Conservation (phyloP, 2,113 vertebrate genomes). For the Maccullochella peelii region DNA sequence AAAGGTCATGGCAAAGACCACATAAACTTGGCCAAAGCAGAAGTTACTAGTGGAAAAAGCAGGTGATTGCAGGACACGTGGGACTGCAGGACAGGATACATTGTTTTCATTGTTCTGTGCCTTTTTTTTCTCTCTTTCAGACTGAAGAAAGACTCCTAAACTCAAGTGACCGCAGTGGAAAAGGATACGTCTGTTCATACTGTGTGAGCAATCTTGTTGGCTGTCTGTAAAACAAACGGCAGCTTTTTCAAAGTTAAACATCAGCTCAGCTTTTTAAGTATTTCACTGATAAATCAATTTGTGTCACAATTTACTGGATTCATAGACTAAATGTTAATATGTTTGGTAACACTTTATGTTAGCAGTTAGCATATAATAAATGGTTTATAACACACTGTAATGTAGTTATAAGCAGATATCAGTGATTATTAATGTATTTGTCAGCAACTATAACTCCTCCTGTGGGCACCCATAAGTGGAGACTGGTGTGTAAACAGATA, state of each 20-base stretch:
- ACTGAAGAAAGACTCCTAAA: constrained; percentile 20
- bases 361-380: neutral
- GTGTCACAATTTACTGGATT: neutral
- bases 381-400: neutral
- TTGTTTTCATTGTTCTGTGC: constrained; percentile 39
- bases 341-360: neutral
- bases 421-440: neutral
- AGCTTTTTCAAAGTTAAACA: constrained; percentile 4
- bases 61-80: constrained; percentile 62
- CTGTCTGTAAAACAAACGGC: constrained; percentile 8
- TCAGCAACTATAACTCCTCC: neutral
- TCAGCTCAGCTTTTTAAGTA: constrained; percentile 14
- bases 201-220: neutral
- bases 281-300: neutral
- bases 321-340: neutral
- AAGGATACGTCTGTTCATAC: constrained; percentile 2
- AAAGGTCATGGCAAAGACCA: constrained; percentile 67
- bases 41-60: constrained; percentile 62
- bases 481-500: neutral
- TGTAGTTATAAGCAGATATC: neutral
- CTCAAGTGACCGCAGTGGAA: neutral
- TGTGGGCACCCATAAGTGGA: neutral
- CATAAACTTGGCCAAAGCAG: constrained; percentile 71
- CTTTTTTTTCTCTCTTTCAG: constrained; percentile 60
- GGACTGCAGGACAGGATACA: constrained; percentile 45